Evolutionary conservation across 2,797 vertebrate genomes (phyloP).

Genomic region (Pangasius djambal): DNA sequence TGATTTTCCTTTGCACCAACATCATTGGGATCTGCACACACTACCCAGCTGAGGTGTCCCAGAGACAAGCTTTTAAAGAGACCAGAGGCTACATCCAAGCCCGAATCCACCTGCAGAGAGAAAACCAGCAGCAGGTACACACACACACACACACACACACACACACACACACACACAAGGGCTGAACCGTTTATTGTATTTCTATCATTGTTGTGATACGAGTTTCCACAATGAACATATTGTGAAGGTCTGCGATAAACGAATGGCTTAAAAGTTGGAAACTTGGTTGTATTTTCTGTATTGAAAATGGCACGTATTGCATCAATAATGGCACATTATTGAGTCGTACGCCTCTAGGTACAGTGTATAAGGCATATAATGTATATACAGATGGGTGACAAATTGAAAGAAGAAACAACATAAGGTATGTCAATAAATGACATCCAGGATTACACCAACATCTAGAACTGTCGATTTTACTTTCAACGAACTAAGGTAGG

Average conservation of each 20-base stretch:
- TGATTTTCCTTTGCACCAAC: constrained; percentile 94
- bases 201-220: background rate
- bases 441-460: background rate
- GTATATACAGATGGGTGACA: background rate
- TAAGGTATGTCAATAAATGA: background rate
- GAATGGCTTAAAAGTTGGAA: background rate
- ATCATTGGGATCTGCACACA: constrained; percentile 96
- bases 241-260: background rate
- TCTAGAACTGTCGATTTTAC: background rate
- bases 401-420: background rate
- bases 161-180: constrained; percentile 28
- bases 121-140: constrained; percentile 94
- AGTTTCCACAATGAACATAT: background rate
- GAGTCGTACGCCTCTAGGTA: background rate
- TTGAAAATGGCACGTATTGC: background rate
- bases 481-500: background rate
- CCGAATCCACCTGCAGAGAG: constrained; percentile 89
- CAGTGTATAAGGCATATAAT: background rate
- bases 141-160: constrained; percentile 33
- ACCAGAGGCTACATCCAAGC: constrained; percentile 96
- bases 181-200: background rate
- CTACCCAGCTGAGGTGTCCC: constrained; percentile 95
- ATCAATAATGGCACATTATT: background rate
- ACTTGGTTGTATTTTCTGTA: background rate
- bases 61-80: constrained; percentile 97